phyloP scores from a whole-genome alignment of 2,113 vertebrate species.

The Neotoma lepida region DNA sequence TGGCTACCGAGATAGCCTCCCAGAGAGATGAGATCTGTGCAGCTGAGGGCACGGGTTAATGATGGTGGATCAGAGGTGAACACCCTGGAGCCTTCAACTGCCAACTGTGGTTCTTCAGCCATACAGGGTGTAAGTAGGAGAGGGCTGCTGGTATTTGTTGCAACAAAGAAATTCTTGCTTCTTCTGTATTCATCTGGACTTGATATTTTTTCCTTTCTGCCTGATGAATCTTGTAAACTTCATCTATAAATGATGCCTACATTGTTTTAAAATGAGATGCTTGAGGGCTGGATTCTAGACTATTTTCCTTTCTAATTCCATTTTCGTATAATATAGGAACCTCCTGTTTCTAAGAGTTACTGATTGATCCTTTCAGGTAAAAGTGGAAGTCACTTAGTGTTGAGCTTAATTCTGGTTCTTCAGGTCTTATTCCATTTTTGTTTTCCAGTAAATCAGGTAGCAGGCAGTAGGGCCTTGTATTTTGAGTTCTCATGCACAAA shows the following conservation, averaged over 20 bases:
- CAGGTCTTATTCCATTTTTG: not conserved
- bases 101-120: not conserved
- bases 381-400: constrained; percentile 40
- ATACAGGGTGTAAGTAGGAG: not conserved
- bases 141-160: not conserved
- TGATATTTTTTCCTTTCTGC: constrained; percentile 39
- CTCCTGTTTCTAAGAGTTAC: constrained; percentile 13
- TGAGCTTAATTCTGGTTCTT: constrained; percentile 36
- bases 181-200: not conserved
- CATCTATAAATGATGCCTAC: not conserved
- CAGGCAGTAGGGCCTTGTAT: constrained; percentile 23
- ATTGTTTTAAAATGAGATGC: constrained; percentile 50
- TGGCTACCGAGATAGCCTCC: not conserved
- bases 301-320: constrained; percentile 31
- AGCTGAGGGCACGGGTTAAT: constrained; percentile 41
- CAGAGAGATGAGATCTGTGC: constrained; percentile 52
- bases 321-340: constrained; percentile 31
- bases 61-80: constrained; percentile 32
- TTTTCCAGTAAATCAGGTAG: not conserved
- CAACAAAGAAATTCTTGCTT: not conserved
- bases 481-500: constrained; percentile 6
- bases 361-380: constrained; percentile 30
- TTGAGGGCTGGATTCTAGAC: constrained; percentile 37
- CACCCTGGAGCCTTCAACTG: not conserved
- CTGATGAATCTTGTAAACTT: constrained; percentile 21